Percentiles rank a stretch among this genome's conserved stretches.
These are phyloP conservation scores for Chamaea fasciata DNA, from an alignment of 2,113 vertebrate genomes.

Conservation along the genomic window DNA sequence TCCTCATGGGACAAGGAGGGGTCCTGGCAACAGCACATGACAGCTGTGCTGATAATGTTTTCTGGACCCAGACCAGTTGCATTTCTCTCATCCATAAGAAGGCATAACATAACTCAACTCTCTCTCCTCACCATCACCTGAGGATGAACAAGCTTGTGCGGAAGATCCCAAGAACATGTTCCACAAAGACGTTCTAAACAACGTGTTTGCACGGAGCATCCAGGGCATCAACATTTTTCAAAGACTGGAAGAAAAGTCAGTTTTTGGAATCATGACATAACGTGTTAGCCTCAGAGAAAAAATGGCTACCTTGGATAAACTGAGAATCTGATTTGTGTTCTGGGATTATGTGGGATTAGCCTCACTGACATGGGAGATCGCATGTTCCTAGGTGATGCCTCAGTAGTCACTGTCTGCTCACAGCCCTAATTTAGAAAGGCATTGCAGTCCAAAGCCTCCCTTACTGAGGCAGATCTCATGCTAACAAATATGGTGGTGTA, in stretches of 20 bases:
- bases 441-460: neutral
- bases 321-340: neutral
- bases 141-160: neutral
- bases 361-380: neutral
- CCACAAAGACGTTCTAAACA: neutral
- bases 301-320: neutral
- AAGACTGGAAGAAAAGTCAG: neutral
- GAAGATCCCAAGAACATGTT: neutral
- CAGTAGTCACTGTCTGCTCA: neutral
- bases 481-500: neutral
- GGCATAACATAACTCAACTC: neutral
- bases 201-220: accelerated
- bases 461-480: neutral
- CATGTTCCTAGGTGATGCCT: neutral
- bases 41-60: neutral
- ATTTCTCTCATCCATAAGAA: neutral
- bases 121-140: neutral
- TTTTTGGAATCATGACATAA: neutral
- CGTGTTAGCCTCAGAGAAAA: neutral
- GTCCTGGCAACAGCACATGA: neutral
- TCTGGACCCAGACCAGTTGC: neutral
- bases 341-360: neutral
- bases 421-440: neutral
- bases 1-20: accelerated
- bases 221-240: neutral